These are phyloP conservation scores for Drosophila dunni DNA, from an alignment of 1,140 invertebrate genomes.

Conservation along the genomic window DNA sequence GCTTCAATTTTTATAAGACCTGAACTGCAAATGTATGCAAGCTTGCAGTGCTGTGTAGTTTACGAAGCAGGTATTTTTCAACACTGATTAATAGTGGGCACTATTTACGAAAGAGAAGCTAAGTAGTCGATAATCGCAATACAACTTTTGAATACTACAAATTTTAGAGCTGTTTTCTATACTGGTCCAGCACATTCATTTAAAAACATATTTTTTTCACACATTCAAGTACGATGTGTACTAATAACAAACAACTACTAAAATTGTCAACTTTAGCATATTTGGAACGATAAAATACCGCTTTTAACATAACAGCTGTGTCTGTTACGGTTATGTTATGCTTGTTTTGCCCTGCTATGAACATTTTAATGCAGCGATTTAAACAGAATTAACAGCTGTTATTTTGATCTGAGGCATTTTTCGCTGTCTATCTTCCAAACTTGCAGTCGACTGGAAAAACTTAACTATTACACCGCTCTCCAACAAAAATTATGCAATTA, in stretches of 20 bases:
- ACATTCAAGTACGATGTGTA: too few species aligned
- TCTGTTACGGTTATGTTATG: neutral
- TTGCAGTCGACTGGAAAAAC: too few species aligned
- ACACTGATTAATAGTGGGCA: conserved; percentile 3
- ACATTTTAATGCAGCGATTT: neutral
- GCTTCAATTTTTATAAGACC: conserved; percentile 32
- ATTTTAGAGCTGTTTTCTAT: neutral
- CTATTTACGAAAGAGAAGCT: neutral
- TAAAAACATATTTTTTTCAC: too few species aligned
- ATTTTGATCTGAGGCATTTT: neutral
- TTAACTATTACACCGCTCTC: neutral
- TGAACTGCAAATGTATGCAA: conserved; percentile 31
- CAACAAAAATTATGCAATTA: neutral
- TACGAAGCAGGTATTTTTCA: conserved; percentile 1
- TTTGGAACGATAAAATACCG: neutral
- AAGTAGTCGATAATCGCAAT: conserved; percentile 14
- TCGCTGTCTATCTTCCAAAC: neutral
- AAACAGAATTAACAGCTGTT: conserved; percentile 5
- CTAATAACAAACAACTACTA: too few species aligned
- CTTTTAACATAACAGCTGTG: conserved; percentile 6
- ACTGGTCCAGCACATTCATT: neutral
- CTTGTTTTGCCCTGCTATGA: neutral
- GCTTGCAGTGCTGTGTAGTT: conserved; percentile 28
- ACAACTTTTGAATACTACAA: neutral
- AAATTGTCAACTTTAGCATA: too few species aligned